Evolutionary conservation across 92 coral and sea anemone species (phyloP).

Genomic region (Porites divaricata): DNA sequence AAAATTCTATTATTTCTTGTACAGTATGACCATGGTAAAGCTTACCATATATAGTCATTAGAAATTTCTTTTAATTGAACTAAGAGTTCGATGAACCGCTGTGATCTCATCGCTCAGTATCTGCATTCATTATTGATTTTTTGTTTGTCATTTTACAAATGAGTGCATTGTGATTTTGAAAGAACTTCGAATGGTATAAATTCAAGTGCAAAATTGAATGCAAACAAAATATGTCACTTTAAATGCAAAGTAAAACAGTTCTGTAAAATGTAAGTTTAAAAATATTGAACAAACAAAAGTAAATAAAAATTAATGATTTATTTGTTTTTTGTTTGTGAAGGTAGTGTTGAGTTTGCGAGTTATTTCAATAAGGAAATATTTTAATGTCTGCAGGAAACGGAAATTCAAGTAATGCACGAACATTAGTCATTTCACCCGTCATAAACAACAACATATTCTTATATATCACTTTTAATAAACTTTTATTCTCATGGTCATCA

Average conservation of each 20-base stretch:
- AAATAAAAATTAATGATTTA: no score
- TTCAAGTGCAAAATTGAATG: neutral
- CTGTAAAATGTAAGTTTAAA: no score
- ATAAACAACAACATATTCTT: no score
- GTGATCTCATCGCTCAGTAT: neutral
- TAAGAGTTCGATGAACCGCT: neutral
- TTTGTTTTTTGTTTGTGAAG: no score
- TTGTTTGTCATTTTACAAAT: neutral
- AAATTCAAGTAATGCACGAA: no score
- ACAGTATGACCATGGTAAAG: neutral
- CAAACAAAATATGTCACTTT: neutral
- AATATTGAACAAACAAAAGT: no score
- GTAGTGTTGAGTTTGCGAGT: no score
- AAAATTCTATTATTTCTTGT: neutral
- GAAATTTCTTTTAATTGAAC: neutral
- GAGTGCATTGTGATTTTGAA: neutral
- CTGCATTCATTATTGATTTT: neutral
- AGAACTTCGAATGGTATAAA: neutral
- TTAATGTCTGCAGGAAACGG: no score
- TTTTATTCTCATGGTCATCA: no score
- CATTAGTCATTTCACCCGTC: no score
- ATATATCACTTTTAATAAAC: no score
- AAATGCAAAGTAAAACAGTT: neutral
- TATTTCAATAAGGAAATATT: no score
- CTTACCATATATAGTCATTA: constrained; percentile 10